Conservation (phyloP, 2,888 invertebrate genomes). For the Glyphotaelius pellucidus region DNA sequence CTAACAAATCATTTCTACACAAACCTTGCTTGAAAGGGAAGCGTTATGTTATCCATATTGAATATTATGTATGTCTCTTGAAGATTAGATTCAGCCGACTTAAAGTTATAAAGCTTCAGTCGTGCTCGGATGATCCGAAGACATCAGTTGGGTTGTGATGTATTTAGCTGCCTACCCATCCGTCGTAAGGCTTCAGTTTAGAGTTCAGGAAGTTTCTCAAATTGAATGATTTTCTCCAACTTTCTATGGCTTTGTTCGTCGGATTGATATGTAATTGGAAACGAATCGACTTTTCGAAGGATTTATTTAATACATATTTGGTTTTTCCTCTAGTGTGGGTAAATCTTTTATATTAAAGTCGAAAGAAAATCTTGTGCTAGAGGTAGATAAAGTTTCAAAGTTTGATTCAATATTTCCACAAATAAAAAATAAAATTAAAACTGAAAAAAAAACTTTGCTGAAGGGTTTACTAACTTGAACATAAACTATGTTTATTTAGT, state of each 20-base stretch:
- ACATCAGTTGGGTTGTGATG: neutral
- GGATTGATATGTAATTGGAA: neutral
- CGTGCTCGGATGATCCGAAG: neutral
- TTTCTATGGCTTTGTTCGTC: conserved; percentile 7
- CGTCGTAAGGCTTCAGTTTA: neutral
- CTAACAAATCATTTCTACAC: too few species aligned
- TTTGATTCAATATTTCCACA: neutral
- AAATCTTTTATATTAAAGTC: neutral
- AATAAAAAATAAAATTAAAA: neutral
- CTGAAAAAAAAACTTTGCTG: neutral
- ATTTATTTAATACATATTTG: neutral
- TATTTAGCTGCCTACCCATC: neutral
- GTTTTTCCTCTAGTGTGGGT: neutral
- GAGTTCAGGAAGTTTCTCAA: neutral
- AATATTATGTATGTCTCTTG: neutral
- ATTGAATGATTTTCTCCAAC: neutral
- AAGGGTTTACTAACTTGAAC: neutral
- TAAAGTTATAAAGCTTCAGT: neutral
- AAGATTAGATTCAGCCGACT: neutral
- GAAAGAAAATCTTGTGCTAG: neutral
- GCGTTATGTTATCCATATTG: too few species aligned
- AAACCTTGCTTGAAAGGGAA: too few species aligned
- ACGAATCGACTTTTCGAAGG: neutral
- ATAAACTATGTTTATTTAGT: neutral
- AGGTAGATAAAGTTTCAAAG: neutral